Conservation (phyloP, 30 jellyfish, hydroid and myxozoan genomes). For the Phacellophora camtschatica region DNA sequence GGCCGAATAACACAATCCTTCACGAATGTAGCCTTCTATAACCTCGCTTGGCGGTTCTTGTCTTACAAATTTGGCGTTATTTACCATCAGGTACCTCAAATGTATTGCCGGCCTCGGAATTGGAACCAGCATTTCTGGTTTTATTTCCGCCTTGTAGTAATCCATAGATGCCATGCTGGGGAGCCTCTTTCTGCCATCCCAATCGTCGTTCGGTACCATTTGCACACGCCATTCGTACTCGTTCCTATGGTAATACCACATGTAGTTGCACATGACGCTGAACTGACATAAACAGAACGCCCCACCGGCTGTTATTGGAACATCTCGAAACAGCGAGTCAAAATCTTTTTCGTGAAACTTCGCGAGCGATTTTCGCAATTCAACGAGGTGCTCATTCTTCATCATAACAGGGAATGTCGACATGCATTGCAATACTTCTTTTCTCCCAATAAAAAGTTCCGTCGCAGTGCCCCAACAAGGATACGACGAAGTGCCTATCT, state of each 20-base stretch:
- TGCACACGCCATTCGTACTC: conserved; percentile 72
- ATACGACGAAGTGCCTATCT: conserved; percentile 22
- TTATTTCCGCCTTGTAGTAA: conserved; percentile 21
- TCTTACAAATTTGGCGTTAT: conserved; percentile 17
- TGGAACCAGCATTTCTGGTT: conserved; percentile 9
- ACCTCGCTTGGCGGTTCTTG: conserved; percentile 45
- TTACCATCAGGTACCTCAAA: conserved; percentile 13
- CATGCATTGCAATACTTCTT: conserved; percentile 66
- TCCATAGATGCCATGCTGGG: conserved; percentile 25
- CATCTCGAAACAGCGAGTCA: conserved; percentile 49
- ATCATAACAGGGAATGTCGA: conserved; percentile 70
- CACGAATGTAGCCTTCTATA: conserved; percentile 48
- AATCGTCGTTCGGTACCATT: conserved; percentile 38
- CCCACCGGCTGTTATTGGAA: conserved; percentile 19
- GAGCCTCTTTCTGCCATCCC: conserved; percentile 8
- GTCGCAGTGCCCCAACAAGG: conserved; percentile 47
- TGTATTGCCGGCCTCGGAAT: conserved; percentile 53
- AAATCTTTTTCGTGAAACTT: conserved; percentile 24
- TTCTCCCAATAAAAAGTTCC: conserved; percentile 43
- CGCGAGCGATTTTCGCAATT: conserved; percentile 41
- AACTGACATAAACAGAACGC: conserved; percentile 46
- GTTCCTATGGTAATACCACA: conserved; percentile 60
- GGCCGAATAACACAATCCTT: conserved; percentile 58
- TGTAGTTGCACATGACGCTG: conserved; percentile 62
- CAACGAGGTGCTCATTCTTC: conserved; percentile 29